A percentile compares a stretch with the other conserved stretches of the same genome.
Evolutionary conservation across 2,113 vertebrate species (phyloP).

Genomic region (Pseudolaguvia tuberculata): DNA sequence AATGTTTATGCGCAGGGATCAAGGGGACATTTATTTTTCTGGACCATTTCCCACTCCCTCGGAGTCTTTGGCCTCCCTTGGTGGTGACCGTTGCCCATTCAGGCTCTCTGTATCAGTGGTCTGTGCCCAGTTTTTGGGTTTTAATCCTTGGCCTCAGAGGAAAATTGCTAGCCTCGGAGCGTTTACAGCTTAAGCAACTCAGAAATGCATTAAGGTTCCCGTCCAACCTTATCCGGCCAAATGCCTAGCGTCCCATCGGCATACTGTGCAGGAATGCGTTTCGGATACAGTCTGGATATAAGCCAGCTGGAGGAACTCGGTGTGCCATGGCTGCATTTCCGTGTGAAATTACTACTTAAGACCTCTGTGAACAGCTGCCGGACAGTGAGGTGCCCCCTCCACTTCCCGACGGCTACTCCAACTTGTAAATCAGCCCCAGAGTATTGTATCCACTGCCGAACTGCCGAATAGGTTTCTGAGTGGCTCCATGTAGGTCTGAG

Average conservation of each 20-base stretch:
- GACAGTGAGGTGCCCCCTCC: conserved; percentile 58
- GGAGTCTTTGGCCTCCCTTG: conserved; percentile 12
- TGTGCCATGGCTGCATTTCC: conserved; percentile 63
- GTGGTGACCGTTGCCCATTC: conserved; percentile 20
- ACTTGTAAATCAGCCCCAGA: conserved; percentile 70
- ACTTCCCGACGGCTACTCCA: conserved; percentile 16
- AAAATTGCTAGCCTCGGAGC: conserved; percentile 21
- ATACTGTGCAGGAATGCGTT: conserved; percentile 50
- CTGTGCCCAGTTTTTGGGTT: conserved; percentile 38
- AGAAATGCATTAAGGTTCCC: conserved; percentile 17
- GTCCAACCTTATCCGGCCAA: conserved; percentile 18
- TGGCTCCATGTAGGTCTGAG: conserved; percentile 65
- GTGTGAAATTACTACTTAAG: conserved; percentile 74
- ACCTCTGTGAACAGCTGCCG: conserved; percentile 72
- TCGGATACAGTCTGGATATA: conserved; percentile 53
- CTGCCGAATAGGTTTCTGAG: conserved; percentile 68
- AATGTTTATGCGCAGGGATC: conserved; percentile 48
- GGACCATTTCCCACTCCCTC: conserved; percentile 28
- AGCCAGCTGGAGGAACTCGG: conserved; percentile 66
- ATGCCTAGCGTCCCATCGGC: conserved; percentile 30
- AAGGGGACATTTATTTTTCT: conserved; percentile 48
- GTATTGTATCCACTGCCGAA: conserved; percentile 63
- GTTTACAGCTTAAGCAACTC: conserved; percentile 25
- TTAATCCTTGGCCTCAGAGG: conserved; percentile 36
- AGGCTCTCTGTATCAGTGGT: conserved; percentile 27